Evolutionary conservation across 1,140 invertebrate species (phyloP), one percentile per base, ranked within the genome.

Genomic region (Hesperophylax magnus): DNA sequence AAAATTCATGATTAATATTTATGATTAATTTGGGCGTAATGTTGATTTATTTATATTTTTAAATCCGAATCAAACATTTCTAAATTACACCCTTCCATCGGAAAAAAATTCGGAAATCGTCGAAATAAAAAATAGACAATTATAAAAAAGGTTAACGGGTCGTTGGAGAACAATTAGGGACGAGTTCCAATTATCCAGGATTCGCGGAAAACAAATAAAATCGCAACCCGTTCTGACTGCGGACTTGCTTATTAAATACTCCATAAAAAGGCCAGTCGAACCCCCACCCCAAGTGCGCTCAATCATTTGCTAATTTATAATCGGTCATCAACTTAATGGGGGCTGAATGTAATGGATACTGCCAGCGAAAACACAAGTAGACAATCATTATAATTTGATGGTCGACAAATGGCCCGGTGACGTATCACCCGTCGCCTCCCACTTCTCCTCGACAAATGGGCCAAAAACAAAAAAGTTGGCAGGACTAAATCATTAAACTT

Each of bases 241-340:
- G 22, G 71, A 58, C 71, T 75, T 75, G 71, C 71, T 75, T 75
- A 75, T 75, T 75, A 75, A 75, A 75, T 75, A 75, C 71, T 56
- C 54, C 71, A 75, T 75, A 75, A 75, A 75, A 75, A 75, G 39
- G 15, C 54, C 20, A 31, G 1, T 56, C 71, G 52, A 75, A 56
- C 54, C 54, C 24, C 39, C 14, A 75, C n/a, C n/a, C 52, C 14
- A 75, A 75, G 71, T 75, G 52, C 71, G 71, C 24, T 75, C 52
- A 58, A 75, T 75, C 54, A 58, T 75, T 75, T 31, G 71, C 71
- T 75, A 75, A 75, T 75, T 75, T 75, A 75, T 75, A 75, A 75
- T 75, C 71, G 71, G 71, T 56, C 71, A 58, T 75, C 71, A 75
- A 58, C 24, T 58, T 54, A 75, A 75, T 75, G 24, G 54, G 71